These are phyloP conservation scores for Macrostomum cliftonense DNA, from an alignment of 2,888 invertebrate genomes.

Conservation along the genomic window DNA sequence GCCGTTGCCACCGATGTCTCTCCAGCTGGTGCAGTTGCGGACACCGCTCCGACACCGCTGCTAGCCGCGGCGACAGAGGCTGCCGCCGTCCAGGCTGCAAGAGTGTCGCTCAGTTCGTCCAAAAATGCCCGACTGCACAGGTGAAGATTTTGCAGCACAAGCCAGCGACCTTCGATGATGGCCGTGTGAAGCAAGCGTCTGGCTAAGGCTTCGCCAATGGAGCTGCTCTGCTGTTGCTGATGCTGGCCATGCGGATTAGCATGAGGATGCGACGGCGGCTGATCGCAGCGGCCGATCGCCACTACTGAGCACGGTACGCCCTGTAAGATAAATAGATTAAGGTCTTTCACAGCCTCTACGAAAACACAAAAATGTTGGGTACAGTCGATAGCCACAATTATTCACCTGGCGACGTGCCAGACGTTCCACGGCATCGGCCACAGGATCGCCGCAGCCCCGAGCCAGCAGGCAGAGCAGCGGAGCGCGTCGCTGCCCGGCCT, in stretches of 20 bases:
- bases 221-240: too few relatives aligned
- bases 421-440: slow-evolving; percentile 68
- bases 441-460: slow-evolving; percentile 66
- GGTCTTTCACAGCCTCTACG: too few relatives aligned
- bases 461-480: slow-evolving; percentile 79
- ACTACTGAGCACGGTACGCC: slow-evolving; percentile 56
- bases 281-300: slow-evolving; percentile 95
- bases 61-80: too few relatives aligned
- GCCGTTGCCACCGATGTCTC: too few relatives aligned
- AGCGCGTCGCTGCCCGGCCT: slow-evolving; percentile 59
- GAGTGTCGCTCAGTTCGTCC: slow-evolving; percentile 68
- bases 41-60: too few relatives aligned
- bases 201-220: slow-evolving; percentile 41
- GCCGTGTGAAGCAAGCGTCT: slow-evolving; percentile 60
- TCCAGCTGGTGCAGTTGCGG: too few relatives aligned
- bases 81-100: slow-evolving; percentile 40
- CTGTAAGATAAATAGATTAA: too few relatives aligned
- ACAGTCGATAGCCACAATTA: too few relatives aligned
- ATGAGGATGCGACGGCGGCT: slow-evolving; percentile 22
- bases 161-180: slow-evolving; percentile 68
- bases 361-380: too few relatives aligned
- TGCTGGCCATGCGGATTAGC: too few relatives aligned
- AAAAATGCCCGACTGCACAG: slow-evolving; percentile 69
- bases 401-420: slow-evolving; percentile 68
- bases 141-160: slow-evolving; percentile 81